A percentile compares a stretch with the other conserved stretches of the same genome.
Evolutionary conservation across 1,140 invertebrate genomes (phyloP).

Genomic region (Drosophila auraria): DNA sequence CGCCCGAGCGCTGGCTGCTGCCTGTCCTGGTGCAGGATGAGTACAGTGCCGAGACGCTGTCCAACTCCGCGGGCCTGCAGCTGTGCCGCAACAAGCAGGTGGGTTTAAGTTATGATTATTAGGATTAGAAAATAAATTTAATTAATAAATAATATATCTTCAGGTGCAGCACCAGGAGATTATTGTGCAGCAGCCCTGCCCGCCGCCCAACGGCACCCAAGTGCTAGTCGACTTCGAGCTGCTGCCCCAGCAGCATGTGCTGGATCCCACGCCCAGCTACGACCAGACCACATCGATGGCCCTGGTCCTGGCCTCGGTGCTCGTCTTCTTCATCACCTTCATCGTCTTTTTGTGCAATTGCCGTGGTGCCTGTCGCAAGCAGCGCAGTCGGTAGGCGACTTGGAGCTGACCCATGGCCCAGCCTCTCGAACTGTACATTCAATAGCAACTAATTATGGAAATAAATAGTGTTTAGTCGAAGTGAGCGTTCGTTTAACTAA

Average conservation of each 20-base stretch:
- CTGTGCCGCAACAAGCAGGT: slow-evolving; percentile 90
- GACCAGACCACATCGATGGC: slow-evolving; percentile 87
- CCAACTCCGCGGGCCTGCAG: slow-evolving; percentile 86
- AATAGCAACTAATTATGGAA: slow-evolving; percentile 69
- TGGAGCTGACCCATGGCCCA: slow-evolving; percentile 17
- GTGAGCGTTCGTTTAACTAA: slow-evolving; percentile 71
- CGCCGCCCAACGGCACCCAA: slow-evolving; percentile 90
- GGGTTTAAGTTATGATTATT: not conserved
- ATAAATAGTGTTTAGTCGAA: slow-evolving; percentile 71
- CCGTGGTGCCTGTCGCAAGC: slow-evolving; percentile 83
- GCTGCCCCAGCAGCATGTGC: slow-evolving; percentile 85
- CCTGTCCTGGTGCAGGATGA: slow-evolving; percentile 89
- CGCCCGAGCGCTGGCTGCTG: slow-evolving; percentile 91
- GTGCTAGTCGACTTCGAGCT: slow-evolving; percentile 88
- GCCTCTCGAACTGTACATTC: slow-evolving; percentile 43
- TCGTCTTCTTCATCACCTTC: slow-evolving; percentile 87
- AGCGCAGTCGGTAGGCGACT: slow-evolving; percentile 62
- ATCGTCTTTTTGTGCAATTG: slow-evolving; percentile 88
- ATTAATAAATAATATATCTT: not conserved
- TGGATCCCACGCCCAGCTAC: slow-evolving; percentile 82
- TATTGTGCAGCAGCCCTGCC: slow-evolving; percentile 92
- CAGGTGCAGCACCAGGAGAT: slow-evolving; percentile 92
- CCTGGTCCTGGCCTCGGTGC: slow-evolving; percentile 87
- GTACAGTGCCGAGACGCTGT: slow-evolving; percentile 88
- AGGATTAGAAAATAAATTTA: not conserved